Conservation (phyloP, 2,888 invertebrate genomes). For the Seira musarum region DNA sequence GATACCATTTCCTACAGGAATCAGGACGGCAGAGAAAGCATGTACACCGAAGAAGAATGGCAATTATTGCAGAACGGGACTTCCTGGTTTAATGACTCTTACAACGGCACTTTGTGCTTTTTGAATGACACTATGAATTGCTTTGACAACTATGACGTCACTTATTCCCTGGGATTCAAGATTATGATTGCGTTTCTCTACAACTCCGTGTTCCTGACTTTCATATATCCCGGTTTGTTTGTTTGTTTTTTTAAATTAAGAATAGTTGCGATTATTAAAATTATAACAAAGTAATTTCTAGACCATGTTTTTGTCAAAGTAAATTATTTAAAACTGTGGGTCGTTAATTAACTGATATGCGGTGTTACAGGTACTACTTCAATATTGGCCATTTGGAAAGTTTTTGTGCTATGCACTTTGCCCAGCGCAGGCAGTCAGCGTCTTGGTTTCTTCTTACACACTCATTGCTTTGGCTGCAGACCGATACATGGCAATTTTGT, state of each 20-base stretch:
- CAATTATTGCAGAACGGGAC: background rate
- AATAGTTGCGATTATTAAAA: no score
- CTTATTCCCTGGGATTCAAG: slow-evolving; percentile 66
- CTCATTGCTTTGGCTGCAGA: slow-evolving; percentile 92
- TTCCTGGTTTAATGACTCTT: slow-evolving; percentile 20
- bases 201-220: slow-evolving; percentile 72
- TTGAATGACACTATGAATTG: slow-evolving; percentile 18
- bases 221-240: no score
- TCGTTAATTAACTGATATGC: no score
- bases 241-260: no score
- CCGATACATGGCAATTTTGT: slow-evolving; percentile 91
- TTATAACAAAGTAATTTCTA: no score
- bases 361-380: no score
- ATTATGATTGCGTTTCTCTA: slow-evolving; percentile 73
- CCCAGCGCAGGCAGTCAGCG: slow-evolving; percentile 72
- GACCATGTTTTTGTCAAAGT: no score
- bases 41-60: slow-evolving; percentile 8
- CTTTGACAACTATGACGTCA: background rate
- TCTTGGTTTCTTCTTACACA: slow-evolving; percentile 87
- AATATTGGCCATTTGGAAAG: slow-evolving; percentile 90
- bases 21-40: slow-evolving; percentile 7
- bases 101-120: background rate
- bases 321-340: no score
- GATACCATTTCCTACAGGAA: background rate
- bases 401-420: slow-evolving; percentile 84